These are phyloP conservation scores for Acheta domesticus DNA, from an alignment of 2,888 invertebrate genomes.

Conservation along the genomic window DNA sequence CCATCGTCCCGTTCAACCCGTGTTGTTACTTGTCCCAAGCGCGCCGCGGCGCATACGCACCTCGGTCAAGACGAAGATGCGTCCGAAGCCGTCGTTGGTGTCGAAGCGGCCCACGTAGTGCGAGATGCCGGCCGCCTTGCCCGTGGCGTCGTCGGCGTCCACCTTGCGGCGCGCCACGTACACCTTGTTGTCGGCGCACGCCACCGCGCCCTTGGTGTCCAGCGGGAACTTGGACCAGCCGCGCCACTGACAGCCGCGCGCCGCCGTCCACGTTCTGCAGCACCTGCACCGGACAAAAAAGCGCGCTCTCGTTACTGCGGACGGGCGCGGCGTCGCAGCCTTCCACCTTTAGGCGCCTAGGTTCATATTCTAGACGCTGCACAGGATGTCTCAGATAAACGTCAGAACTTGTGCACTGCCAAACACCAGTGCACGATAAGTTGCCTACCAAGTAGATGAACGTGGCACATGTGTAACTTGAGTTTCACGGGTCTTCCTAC, in stretches of 20 bases:
- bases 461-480: no score
- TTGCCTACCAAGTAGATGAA: no score
- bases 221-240: slow-evolving; percentile 65
- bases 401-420: no score
- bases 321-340: no score
- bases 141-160: slow-evolving; percentile 41
- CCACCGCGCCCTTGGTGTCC: slow-evolving; percentile 66
- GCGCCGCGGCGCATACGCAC: slow-evolving; percentile 41
- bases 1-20: no score
- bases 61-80: slow-evolving; percentile 64
- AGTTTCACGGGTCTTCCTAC: no score
- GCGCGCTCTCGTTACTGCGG: no score
- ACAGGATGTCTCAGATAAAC: no score
- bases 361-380: no score
- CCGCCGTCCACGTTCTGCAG: slow-evolving; percentile 74
- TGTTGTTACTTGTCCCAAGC: no score
- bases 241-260: slow-evolving; percentile 71
- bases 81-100: slow-evolving; percentile 60
- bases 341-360: no score
- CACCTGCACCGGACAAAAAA: slow-evolving; percentile 55
- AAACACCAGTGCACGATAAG: no score
- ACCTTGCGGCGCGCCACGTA: slow-evolving; percentile 24
- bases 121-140: slow-evolving; percentile 46
- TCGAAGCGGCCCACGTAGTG: slow-evolving; percentile 70
- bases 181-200: slow-evolving; percentile 45